These are phyloP conservation scores for Bhutanitis thaidina DNA, from an alignment of 2,888 invertebrate genomes.

Conservation along the genomic window DNA sequence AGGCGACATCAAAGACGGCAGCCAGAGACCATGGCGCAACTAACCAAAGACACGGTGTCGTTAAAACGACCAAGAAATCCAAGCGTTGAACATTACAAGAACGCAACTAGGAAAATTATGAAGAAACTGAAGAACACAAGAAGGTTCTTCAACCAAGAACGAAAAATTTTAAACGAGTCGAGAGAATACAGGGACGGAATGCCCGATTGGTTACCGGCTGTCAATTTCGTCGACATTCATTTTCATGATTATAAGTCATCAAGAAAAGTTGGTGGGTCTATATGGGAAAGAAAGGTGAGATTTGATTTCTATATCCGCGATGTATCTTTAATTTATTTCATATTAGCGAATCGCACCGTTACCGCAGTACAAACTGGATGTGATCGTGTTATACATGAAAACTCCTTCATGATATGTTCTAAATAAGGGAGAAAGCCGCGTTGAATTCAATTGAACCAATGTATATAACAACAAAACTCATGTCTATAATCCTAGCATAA, in stretches of 20 bases:
- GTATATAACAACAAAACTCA: too few species aligned
- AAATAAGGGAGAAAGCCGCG: too few species aligned
- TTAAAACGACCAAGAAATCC: constrained; percentile 43
- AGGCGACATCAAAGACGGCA: constrained; percentile 54
- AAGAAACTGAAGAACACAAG: constrained; percentile 59
- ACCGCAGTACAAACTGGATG: too few species aligned
- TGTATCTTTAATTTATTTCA: too few species aligned
- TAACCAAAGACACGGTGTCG: constrained; percentile 47
- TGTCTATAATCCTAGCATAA: too few species aligned
- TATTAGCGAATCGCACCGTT: too few species aligned
- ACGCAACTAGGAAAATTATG: constrained; percentile 54
- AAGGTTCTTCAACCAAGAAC: constrained; percentile 53
- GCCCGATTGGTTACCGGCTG: constrained; percentile 64
- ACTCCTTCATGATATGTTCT: too few species aligned
- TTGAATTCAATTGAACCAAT: too few species aligned
- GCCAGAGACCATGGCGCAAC: constrained; percentile 38
- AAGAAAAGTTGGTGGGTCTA: constrained; percentile 39
- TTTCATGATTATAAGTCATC: constrained; percentile 50
- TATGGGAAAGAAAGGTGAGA: constrained; percentile 63
- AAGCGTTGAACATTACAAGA: constrained; percentile 49
- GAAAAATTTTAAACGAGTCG: constrained; percentile 51
- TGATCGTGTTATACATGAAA: too few species aligned
- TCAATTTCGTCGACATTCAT: constrained; percentile 67
- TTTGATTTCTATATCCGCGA: constrained; percentile 18
- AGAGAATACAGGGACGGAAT: constrained; percentile 59